These are phyloP conservation scores for Chaenogobius annularis DNA, from an alignment of 2,113 vertebrate genomes.

Conservation along the genomic window DNA sequence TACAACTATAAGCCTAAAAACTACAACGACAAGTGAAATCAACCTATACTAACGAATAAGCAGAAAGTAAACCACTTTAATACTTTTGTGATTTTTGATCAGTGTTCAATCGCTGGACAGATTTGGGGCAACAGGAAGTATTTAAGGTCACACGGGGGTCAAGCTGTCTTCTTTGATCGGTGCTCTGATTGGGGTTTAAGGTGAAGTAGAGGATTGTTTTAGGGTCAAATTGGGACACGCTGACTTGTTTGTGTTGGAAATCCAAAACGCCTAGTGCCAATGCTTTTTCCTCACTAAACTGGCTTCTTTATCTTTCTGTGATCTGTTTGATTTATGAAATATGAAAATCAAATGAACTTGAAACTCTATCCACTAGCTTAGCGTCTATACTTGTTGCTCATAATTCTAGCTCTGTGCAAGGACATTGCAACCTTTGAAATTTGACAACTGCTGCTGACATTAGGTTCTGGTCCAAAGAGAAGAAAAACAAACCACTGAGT, in stretches of 20 bases:
- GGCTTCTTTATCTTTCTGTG: not conserved
- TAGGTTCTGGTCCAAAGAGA: not conserved
- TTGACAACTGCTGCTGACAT: not conserved
- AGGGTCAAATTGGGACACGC: not conserved
- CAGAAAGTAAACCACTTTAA: not conserved
- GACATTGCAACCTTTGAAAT: not conserved
- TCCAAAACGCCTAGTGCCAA: not conserved
- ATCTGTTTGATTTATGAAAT: not conserved
- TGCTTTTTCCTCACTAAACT: not conserved
- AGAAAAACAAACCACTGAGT: not conserved
- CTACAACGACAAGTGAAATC: no score
- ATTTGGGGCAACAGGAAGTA: no score
- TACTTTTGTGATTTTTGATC: no score
- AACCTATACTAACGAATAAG: not conserved
- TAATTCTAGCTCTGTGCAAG: not conserved
- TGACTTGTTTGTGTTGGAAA: not conserved
- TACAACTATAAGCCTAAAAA: no score
- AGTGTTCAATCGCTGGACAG: no score
- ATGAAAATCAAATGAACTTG: not conserved
- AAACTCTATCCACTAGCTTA: not conserved
- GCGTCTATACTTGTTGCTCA: not conserved
- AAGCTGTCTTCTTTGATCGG: constrained; percentile 17
- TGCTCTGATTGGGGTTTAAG: constrained; percentile 24
- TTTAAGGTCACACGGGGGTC: no score
- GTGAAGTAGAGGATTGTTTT: constrained; percentile 31